phyloP scores from a whole-genome alignment of 2,113 vertebrate genomes.

The Pheucticus melanocephalus region DNA sequence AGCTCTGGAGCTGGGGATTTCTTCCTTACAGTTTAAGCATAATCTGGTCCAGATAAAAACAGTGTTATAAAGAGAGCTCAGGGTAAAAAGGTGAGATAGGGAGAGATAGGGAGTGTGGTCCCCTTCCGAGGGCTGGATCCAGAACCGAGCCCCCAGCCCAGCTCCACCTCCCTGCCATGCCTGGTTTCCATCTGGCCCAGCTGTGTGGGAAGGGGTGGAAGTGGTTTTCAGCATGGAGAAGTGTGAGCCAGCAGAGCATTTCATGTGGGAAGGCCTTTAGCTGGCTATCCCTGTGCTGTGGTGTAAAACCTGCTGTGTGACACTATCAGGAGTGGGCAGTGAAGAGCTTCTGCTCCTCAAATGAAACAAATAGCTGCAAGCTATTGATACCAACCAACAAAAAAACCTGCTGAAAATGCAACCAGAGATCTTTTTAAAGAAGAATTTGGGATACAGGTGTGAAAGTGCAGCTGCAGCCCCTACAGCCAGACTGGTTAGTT shows the following conservation, averaged over 20 bases:
- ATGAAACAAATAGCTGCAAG: background rate
- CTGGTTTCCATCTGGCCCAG: background rate
- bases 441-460: background rate
- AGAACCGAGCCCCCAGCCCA: background rate
- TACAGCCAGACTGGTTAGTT: background rate
- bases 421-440: background rate
- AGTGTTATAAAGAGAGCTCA: accelerated
- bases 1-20: background rate
- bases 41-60: background rate
- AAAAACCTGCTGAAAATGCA: slow-evolving; percentile 8
- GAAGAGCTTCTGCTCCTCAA: background rate
- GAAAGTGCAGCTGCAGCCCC: background rate
- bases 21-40: background rate
- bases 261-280: background rate
- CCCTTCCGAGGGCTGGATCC: background rate
- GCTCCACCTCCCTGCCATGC: background rate
- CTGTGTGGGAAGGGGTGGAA: background rate
- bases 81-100: background rate
- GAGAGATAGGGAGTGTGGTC: background rate
- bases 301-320: background rate
- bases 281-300: background rate
- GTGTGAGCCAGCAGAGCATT: background rate
- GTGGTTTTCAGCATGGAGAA: background rate
- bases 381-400: background rate
- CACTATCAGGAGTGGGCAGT: background rate